Evolutionary conservation across 2,888 invertebrate species (phyloP).

Genomic region (Sclerodermus sp.): DNA sequence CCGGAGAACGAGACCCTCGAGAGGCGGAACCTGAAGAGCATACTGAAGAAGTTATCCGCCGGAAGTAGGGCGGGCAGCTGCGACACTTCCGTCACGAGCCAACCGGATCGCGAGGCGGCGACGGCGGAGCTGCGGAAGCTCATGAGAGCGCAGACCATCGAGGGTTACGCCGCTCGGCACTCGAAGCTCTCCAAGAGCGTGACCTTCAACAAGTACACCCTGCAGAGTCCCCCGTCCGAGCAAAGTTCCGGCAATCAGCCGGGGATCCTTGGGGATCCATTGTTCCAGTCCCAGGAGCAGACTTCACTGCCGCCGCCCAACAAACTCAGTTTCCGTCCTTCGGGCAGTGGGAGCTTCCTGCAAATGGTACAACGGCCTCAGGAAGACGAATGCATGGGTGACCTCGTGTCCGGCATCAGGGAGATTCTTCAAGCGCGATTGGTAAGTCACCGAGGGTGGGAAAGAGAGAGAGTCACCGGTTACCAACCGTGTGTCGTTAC

Average conservation of each 20-base stretch:
- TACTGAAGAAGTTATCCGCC: slow-evolving; percentile 80
- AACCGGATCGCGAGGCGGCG: slow-evolving; percentile 48
- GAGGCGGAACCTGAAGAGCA: slow-evolving; percentile 79
- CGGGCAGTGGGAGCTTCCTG: slow-evolving; percentile 47
- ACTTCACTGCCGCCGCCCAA: slow-evolving; percentile 49
- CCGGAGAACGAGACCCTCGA: slow-evolving; percentile 83
- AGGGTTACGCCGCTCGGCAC: slow-evolving; percentile 86
- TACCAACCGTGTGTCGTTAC: too few species aligned
- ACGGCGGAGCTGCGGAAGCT: slow-evolving; percentile 69
- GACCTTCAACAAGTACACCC: slow-evolving; percentile 82
- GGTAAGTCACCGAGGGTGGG: too few species aligned
- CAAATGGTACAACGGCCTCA: slow-evolving; percentile 42
- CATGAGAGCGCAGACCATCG: slow-evolving; percentile 80
- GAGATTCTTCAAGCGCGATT: slow-evolving; percentile 72
- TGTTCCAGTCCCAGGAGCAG: slow-evolving; percentile 35
- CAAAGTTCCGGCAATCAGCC: slow-evolving; percentile 31
- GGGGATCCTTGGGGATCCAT: slow-evolving; percentile 26
- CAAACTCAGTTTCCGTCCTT: slow-evolving; percentile 54
- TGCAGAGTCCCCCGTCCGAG: slow-evolving; percentile 74
- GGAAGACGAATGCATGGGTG: slow-evolving; percentile 81
- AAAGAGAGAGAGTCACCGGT: too few species aligned
- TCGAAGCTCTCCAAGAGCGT: slow-evolving; percentile 87
- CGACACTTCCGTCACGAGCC: slow-evolving; percentile 47
- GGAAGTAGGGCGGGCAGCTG: slow-evolving; percentile 60
- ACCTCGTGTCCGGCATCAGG: slow-evolving; percentile 77